Conservation (phyloP, 2,113 vertebrate species). For the Bothrops jararaca region DNA sequence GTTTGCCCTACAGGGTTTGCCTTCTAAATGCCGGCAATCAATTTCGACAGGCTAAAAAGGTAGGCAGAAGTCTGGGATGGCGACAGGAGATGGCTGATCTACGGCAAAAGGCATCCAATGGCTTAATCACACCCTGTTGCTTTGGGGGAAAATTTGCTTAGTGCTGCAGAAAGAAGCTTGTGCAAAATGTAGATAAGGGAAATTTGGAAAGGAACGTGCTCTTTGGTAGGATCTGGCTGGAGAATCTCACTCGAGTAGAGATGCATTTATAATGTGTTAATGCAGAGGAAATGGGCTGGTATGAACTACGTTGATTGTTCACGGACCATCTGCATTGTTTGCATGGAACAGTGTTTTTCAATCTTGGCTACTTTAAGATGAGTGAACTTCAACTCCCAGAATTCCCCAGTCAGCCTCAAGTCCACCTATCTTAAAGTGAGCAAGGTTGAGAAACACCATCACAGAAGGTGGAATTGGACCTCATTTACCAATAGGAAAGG, state of each 20-base stretch:
- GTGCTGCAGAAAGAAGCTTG: neutral
- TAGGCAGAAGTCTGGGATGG: neutral
- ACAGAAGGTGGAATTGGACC: neutral
- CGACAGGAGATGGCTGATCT: neutral
- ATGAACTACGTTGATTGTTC: neutral
- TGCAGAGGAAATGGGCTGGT: neutral
- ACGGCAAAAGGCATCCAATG: neutral
- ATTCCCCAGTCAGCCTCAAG: neutral
- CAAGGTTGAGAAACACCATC: neutral
- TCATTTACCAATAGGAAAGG: neutral
- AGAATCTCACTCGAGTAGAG: neutral
- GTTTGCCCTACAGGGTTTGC: constrained; percentile 6
- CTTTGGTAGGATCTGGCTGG: neutral
- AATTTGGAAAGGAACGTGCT: neutral
- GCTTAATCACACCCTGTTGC: neutral
- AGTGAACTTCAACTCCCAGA: neutral
- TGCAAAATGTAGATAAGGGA: neutral
- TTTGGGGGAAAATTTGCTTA: neutral
- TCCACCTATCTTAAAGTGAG: neutral
- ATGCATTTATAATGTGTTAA: neutral
- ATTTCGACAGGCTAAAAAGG: neutral
- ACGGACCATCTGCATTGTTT: neutral
- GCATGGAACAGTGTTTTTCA: neutral
- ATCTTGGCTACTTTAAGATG: neutral
- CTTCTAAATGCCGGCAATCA: neutral